A percentile compares a stretch with the other conserved stretches of the same genome.
These are phyloP conservation scores for Microctonus brassicae DNA, from an alignment of 2,888 invertebrate species.

Conservation along the genomic window DNA sequence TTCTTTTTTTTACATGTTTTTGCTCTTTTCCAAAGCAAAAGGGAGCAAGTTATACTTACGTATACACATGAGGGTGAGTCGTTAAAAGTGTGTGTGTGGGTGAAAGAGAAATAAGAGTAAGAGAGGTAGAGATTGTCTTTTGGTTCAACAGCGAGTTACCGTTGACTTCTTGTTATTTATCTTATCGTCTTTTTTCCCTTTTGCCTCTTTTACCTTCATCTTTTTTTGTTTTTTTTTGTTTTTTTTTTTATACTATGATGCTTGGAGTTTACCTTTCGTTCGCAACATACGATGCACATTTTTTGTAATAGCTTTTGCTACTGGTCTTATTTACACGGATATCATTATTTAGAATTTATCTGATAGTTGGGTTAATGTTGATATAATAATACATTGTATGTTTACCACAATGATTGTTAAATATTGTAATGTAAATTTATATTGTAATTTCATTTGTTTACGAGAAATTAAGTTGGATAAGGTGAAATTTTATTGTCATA, in stretches of 20 bases:
- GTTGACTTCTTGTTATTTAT: conserved; percentile 2
- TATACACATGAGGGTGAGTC: neutral
- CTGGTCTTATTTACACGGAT: no score
- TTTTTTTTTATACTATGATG: neutral
- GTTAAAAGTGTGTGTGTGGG: neutral
- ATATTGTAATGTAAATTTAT: neutral
- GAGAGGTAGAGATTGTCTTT: neutral
- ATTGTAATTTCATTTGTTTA: neutral
- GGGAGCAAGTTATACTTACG: neutral
- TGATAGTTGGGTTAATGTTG: conserved; percentile 8
- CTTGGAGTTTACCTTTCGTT: neutral
- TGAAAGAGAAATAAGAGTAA: neutral
- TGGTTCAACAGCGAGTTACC: neutral
- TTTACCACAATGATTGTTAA: neutral
- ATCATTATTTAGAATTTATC: neutral
- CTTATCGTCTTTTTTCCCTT: neutral
- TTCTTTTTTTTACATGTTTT: neutral
- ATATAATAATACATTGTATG: conserved; percentile 20
- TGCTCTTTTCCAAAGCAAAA: neutral
- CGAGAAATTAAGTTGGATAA: neutral
- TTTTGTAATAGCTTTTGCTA: neutral
- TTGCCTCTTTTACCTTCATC: neutral
- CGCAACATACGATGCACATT: neutral
- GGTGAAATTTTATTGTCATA: neutral
- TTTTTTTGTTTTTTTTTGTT: neutral